Percentiles rank a stretch among this genome's conserved stretches.
Conservation (phyloP, 2,888 invertebrate species). For the Pecten maximus region DNA sequence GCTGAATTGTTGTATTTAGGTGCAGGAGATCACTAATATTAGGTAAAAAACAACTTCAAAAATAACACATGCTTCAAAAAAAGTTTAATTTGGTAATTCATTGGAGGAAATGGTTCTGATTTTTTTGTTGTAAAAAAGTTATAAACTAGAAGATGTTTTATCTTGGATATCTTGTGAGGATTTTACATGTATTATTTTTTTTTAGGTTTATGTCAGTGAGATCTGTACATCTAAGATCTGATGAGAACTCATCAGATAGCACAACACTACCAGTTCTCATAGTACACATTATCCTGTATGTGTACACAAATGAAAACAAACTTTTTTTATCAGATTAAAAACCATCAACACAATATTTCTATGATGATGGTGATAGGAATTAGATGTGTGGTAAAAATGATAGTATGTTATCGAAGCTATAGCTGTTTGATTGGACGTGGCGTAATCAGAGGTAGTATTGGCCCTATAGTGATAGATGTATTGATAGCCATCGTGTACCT, state of each 20-base stretch:
- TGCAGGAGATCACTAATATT: not conserved
- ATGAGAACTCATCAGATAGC: not conserved
- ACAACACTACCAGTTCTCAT: not conserved
- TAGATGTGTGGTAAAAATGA: not conserved
- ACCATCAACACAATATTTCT: not conserved
- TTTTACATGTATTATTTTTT: not conserved
- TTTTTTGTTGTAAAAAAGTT: not conserved
- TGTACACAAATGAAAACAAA: not conserved
- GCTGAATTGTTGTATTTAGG: not conserved
- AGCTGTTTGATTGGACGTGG: not conserved
- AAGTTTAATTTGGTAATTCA: not conserved
- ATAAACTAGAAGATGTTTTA: not conserved
- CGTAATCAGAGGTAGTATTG: not conserved
- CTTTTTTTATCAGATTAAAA: not conserved
- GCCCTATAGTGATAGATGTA: not conserved
- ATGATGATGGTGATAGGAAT: not conserved
- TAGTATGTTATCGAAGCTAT: not conserved
- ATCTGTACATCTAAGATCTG: not conserved
- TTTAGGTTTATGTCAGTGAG: not conserved
- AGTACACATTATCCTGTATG: not conserved
- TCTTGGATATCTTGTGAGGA: not conserved
- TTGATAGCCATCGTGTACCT: not conserved
- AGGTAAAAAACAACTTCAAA: not conserved
- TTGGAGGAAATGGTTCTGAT: not conserved
- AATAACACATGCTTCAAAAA: not conserved